A percentile compares a stretch with the other conserved stretches of the same genome.
These are phyloP conservation scores for Dinoponera quadriceps DNA, from an alignment of 1,140 invertebrate species.

Conservation along the genomic window DNA sequence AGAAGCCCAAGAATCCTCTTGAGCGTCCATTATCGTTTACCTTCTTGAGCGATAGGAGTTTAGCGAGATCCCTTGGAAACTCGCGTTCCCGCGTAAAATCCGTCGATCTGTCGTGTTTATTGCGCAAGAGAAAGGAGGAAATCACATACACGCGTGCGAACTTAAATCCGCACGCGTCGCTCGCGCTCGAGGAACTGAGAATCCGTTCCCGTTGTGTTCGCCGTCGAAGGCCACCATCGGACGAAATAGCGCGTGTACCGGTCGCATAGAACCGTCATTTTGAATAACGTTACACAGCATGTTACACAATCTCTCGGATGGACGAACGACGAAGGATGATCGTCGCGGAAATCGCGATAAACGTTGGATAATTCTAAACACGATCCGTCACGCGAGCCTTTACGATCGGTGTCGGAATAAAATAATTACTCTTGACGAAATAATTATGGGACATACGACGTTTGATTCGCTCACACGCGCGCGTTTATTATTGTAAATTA, in stretches of 20 bases:
- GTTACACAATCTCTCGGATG: slow-evolving; percentile 3
- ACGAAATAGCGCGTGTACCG: background rate
- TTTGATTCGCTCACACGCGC: too few species aligned
- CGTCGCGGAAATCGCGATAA: too few species aligned
- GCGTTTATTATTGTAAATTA: too few species aligned
- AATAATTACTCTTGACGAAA: too few species aligned
- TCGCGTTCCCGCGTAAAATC: too few species aligned
- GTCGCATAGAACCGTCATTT: background rate
- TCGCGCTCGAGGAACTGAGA: slow-evolving; percentile 6
- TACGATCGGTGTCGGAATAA: too few species aligned
- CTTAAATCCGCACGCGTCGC: background rate
- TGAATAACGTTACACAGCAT: background rate
- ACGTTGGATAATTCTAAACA: too few species aligned
- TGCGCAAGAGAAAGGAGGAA: background rate
- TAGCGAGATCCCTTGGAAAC: background rate
- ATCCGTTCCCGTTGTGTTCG: slow-evolving; percentile 3
- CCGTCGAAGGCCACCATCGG: background rate
- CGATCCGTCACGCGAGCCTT: too few species aligned
- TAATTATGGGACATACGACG: too few species aligned
- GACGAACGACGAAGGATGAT: too few species aligned
- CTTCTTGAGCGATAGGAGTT: background rate
- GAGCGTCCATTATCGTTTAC: too few species aligned
- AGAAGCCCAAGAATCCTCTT: too few species aligned
- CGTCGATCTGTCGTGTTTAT: background rate
- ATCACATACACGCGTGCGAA: background rate